Conservation (phyloP, 2,888 invertebrate genomes). For the Siphonodentalium dalli region DNA sequence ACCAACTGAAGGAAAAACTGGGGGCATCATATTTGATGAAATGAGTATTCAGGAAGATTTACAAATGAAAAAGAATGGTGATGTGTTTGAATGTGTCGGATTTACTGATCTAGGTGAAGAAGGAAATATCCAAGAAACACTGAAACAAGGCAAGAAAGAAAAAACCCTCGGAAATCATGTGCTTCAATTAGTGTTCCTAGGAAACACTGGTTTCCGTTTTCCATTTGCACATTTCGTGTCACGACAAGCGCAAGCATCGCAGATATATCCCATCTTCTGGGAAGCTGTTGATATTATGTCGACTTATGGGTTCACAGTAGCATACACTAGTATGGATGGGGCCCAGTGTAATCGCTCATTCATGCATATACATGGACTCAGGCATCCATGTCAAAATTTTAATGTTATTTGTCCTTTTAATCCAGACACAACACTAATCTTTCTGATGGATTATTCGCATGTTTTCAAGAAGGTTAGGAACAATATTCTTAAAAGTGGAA, state of each 20-base stretch:
- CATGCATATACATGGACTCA: conserved; percentile 14
- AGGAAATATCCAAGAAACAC: neutral
- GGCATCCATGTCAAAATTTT: neutral
- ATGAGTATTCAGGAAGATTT: conserved; percentile 27
- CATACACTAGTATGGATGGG: conserved; percentile 24
- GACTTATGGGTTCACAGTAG: conserved; percentile 15
- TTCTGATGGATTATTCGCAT: conserved; percentile 18
- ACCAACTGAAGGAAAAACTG: conserved; percentile 9
- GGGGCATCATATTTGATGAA: conserved; percentile 28
- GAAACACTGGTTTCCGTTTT: conserved; percentile 25
- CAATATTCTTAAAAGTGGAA: conserved; percentile 23
- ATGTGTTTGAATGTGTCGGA: conserved; percentile 19
- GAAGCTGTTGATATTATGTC: conserved; percentile 9
- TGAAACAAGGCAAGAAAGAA: conserved; percentile 1
- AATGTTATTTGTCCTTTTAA: conserved; percentile 4
- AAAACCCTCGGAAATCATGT: conserved; percentile 22
- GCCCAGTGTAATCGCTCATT: conserved; percentile 26
- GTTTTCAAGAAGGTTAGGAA: conserved; percentile 26
- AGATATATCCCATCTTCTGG: conserved; percentile 22
- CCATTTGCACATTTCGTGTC: conserved; percentile 21
- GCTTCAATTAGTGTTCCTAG: conserved; percentile 23
- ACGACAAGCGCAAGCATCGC: conserved; percentile 9
- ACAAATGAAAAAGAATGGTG: conserved; percentile 21
- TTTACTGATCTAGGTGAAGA: conserved; percentile 20
- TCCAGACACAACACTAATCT: conserved; percentile 14